These are phyloP conservation scores for Eupithecia vulgata DNA, from an alignment of 2,888 invertebrate species.

Conservation along the genomic window DNA sequence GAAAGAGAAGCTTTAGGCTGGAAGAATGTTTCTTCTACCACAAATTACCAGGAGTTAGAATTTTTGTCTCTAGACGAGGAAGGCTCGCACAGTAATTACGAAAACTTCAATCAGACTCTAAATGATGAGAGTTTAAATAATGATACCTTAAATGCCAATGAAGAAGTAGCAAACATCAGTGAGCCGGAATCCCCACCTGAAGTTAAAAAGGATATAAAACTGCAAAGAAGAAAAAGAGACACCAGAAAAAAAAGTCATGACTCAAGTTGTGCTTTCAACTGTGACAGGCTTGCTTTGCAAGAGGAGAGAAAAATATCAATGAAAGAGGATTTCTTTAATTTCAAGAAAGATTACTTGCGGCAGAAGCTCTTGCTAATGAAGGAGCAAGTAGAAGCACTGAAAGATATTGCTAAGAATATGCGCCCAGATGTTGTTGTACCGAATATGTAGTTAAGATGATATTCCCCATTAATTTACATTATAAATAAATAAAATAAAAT, in stretches of 20 bases:
- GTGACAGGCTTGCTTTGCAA: slow-evolving; percentile 67
- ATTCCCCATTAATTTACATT: neutral
- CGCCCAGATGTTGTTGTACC: slow-evolving; percentile 32
- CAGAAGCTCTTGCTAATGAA: slow-evolving; percentile 71
- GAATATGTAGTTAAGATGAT: neutral
- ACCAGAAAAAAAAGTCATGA: slow-evolving; percentile 46
- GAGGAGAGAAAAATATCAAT: slow-evolving; percentile 70
- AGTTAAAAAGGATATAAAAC: slow-evolving; percentile 52
- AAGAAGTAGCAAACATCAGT: slow-evolving; percentile 50
- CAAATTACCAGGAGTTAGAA: slow-evolving; percentile 55
- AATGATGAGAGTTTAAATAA: slow-evolving; percentile 40
- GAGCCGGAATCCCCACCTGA: slow-evolving; percentile 65
- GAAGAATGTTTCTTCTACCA: slow-evolving; percentile 57
- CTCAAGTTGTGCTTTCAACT: slow-evolving; percentile 68
- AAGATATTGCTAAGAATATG: slow-evolving; percentile 72
- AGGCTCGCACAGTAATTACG: slow-evolving; percentile 40
- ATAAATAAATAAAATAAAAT: too few relatives aligned
- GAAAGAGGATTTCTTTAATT: slow-evolving; percentile 74
- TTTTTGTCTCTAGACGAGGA: slow-evolving; percentile 59
- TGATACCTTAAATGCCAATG: slow-evolving; percentile 53
- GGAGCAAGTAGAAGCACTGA: slow-evolving; percentile 76
- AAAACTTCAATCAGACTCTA: slow-evolving; percentile 40
- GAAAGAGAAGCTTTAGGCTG: slow-evolving; percentile 68
- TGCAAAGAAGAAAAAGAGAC: slow-evolving; percentile 50
- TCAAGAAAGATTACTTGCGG: slow-evolving; percentile 74